Base-by-base conservation (phyloP, 2,888 invertebrate genomes). In the Rutpela maculata region DNA sequence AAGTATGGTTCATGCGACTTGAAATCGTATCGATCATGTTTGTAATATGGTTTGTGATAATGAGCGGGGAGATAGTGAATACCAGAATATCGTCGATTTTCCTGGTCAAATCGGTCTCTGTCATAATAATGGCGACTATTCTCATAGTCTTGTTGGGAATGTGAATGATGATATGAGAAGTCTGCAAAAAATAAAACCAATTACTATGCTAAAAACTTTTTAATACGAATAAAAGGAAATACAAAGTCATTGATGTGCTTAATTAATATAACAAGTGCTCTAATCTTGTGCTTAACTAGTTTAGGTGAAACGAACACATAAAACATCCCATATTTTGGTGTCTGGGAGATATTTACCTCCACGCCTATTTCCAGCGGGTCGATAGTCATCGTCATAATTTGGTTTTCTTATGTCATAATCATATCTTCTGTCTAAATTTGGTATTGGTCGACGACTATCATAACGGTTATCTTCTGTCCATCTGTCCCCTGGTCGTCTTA, bases 281-380 rank as follows among this genome's bases (percentile, higher is more conserved):
- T 26, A 26, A 50, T 50, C 15, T 19, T 43, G 69, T 69, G 59
- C 38, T 35, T 35, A 59, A 56, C 57, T 59, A 38, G 66, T 66
- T 75, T 71, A 63, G 35, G 66, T 74, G 63, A 31, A 67, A 75
- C 81, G 80, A 55, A 87, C 79, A 79, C 88, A 88, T 68, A 88
- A 78, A 19, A 88, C 84, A 78, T 88, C 87, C 85, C 86, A 87
- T 76, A 87, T 84, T 77, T 85, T 80, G 70, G 74, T 85, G 62
- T 81, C 78, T 71, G 83, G 80, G 17, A 84, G 78, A 87, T 87
- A 87, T 87, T 87, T 88, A 88, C 88, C 87, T 88, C 88, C 87
- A 76, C 87, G 83, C 73, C 87, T 75, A 70, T 85, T 84, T 50
- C 78, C 80, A 68, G 59, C 63, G 0, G 74, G 78, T 17, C 76